Conservation (phyloP, 2,888 invertebrate species). For the Oasisia sp. region DNA sequence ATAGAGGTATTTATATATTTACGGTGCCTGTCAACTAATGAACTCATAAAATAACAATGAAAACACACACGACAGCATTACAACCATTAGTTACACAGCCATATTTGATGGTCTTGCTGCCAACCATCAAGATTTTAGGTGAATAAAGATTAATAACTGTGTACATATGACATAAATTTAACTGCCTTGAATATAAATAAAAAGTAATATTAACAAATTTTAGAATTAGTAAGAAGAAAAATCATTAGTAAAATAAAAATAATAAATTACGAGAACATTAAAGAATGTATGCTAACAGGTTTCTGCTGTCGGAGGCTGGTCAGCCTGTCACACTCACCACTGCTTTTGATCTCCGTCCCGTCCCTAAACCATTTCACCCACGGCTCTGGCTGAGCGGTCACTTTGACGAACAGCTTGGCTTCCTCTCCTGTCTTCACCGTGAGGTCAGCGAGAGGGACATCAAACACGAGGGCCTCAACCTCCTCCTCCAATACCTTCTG, state of each 20-base stretch:
- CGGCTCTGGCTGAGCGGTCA: not conserved
- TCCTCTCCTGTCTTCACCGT: not conserved
- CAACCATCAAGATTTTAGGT: not conserved
- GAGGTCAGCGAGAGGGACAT: not conserved
- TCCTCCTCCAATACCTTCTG: not conserved
- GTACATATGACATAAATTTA: too few relatives aligned
- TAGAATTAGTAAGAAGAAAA: too few relatives aligned
- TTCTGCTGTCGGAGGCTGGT: not conserved
- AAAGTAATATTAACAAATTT: too few relatives aligned
- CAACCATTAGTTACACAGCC: too few relatives aligned
- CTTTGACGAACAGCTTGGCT: not conserved
- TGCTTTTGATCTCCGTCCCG: not conserved
- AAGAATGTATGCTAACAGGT: not conserved
- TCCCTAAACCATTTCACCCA: conserved; percentile 12
- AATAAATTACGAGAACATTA: too few relatives aligned
- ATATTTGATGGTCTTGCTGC: not conserved
- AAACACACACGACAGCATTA: not conserved
- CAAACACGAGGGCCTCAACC: not conserved
- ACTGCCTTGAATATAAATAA: too few relatives aligned
- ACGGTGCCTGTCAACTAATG: not conserved
- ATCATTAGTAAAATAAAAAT: too few relatives aligned
- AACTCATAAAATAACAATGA: not conserved
- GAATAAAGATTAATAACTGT: not conserved
- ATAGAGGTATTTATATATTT: not conserved
- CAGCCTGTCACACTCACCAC: not conserved